Evolutionary conservation across 1,140 invertebrate species (phyloP), one percentile per base, ranked within the genome.

Genomic region (Drosophila tropicalis): DNA sequence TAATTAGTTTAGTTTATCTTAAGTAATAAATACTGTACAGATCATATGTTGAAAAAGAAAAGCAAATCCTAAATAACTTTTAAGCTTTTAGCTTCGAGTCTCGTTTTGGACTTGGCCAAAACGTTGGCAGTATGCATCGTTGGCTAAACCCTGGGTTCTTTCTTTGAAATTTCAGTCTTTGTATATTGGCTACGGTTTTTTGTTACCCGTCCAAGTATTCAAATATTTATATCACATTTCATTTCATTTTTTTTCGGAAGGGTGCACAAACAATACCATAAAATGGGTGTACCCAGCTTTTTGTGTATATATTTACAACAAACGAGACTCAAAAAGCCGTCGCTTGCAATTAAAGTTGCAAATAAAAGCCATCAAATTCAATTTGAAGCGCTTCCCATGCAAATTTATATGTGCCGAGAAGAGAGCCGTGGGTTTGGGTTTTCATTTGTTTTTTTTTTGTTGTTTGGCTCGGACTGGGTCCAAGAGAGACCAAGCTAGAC

Each of bases 311-410:
- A 22, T 51, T 22, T 51, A 51, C 17, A 17, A 17, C 15, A 17
- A 51, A 12, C 44, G 17, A 6, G 10, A 51, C 44, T 51, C 44
- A 51, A 51, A 51, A 51, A 51, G 44, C 36, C 41, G 66, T 66
- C 63, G 63, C 68, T 32, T 56, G 68, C 76, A 76, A 76, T 79
- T 79, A 76, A 79, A 79, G 72, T 67, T 67, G 72, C 68, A 79
- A 72, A 76, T 72, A 76, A 76, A 68, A 79, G 65, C 56, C 69
- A 76, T 69, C 70, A 76, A 72, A 76, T 76, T 79, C 73, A 76
- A 79, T 79, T 76, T 76, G 63, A 67, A 67, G 36, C 55, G 29
- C 13, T 57, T 22, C 13, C 36, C 40, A 76, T 72, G 70, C 64
- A 79, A 76, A 76, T 79, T 76, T 72, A 72, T 77, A 68, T 76